Conservation (phyloP, 1,140 invertebrate species). For the Pteromalus puparum region DNA sequence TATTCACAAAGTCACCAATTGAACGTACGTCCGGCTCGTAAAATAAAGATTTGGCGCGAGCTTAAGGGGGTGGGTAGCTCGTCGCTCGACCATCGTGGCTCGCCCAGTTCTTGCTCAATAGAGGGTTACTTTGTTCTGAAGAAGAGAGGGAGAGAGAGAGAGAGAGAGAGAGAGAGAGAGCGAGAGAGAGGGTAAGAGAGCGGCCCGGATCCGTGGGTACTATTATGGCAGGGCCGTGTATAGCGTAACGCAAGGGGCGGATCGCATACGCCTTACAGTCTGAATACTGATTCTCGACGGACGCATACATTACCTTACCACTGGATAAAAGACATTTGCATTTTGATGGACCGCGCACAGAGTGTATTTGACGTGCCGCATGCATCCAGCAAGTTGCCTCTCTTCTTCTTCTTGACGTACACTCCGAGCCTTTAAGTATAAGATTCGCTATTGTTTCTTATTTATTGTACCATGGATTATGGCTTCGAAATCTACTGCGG, state of each 20-base stretch:
- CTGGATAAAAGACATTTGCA: constrained; percentile 4
- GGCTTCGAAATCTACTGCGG: too few species aligned
- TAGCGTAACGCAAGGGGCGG: background rate
- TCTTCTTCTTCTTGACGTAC: background rate
- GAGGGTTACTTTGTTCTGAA: background rate
- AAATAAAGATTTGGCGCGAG: background rate
- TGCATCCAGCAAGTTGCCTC: background rate
- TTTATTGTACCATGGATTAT: background rate
- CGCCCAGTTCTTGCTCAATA: background rate
- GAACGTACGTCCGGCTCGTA: background rate
- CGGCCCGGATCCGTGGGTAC: background rate
- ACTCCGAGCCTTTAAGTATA: background rate
- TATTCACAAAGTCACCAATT: constrained; percentile 1
- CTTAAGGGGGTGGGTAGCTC: background rate
- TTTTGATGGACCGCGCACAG: constrained; percentile 2
- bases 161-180: background rate
- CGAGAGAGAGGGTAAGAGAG: background rate
- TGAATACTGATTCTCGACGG: constrained; percentile 3
- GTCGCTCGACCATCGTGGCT: background rate
- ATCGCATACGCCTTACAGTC: constrained; percentile 2
- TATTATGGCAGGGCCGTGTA: background rate
- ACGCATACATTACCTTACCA: background rate
- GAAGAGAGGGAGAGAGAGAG: background rate
- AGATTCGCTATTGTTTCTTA: background rate
- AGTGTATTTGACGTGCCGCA: background rate